Evolutionary conservation across 2,888 invertebrate species (phyloP).

Genomic region (Drosophila lutescens): DNA sequence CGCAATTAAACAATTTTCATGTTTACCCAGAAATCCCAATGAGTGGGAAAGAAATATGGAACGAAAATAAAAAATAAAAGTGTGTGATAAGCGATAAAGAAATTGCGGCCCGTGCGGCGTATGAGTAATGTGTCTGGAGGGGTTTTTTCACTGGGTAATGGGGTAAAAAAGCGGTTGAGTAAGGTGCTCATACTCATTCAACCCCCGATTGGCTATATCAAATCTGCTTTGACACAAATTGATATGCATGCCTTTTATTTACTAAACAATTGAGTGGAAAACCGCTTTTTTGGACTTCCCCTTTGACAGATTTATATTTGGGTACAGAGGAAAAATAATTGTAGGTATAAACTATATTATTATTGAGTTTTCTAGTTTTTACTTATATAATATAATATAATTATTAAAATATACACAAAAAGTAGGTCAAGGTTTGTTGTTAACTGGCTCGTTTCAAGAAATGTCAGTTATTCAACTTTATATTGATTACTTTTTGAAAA

Average conservation of each 20-base stretch:
- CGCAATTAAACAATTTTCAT: conserved; percentile 39
- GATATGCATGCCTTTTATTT: conserved; percentile 44
- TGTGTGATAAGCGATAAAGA: conserved; percentile 39
- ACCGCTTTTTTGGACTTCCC: conserved; percentile 1
- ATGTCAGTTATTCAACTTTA: not conserved
- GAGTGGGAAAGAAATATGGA: conserved; percentile 5
- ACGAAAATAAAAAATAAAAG: not conserved
- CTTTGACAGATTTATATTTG: conserved; percentile 4
- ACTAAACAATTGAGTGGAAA: not conserved
- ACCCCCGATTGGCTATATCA: conserved; percentile 46
- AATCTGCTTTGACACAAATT: conserved; percentile 65
- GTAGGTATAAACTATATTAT: too few species aligned
- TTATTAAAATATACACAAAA: not conserved
- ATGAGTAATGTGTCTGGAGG: conserved; percentile 48
- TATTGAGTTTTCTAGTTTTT: too few species aligned
- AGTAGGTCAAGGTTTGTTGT: not conserved
- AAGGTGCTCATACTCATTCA: conserved; percentile 22
- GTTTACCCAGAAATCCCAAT: conserved; percentile 29
- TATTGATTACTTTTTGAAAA: not conserved
- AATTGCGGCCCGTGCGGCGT: conserved; percentile 39
- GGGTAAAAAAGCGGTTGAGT: not conserved
- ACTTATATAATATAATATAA: too few species aligned
- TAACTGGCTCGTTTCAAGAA: not conserved
- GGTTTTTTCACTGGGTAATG: not conserved
- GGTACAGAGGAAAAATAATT: not conserved